Base-by-base conservation (phyloP, 2,113 vertebrate species). In the Aplodontia rufa region DNA sequence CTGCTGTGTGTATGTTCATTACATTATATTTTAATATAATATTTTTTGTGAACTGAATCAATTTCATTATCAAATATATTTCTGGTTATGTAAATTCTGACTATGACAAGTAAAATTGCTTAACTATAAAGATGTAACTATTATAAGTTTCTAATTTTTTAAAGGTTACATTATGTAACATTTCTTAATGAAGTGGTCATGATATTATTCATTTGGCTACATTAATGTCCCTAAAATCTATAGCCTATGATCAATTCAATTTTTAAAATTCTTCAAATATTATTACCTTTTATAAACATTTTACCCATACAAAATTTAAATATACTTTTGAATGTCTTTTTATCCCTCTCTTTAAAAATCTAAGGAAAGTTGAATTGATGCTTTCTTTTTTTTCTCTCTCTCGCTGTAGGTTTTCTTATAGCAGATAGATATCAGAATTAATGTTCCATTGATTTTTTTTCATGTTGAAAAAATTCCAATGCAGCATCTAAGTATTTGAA, bases 401-500 rank as follows among this genome's bases (percentile, higher is more conserved):
- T 24, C 49, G 47, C 79, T 95, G 37, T 14, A 58, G n/a, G 20
- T 79, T 95, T 91, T 83, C 13, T 51, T 72, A 20, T 86, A 76
- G 49, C 40, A 86, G n/a, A 69, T 35, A 81, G 14, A 60, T 35
- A 62, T 81, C 42, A 89, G 86, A 95, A 94, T 76, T 76, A 92
- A 55, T 64, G 86, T 71, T 92, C 32, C 28, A 74, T 60, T 91
- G 91, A 40, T 79, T 93, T 82, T 80, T 86, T 53, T 68, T 74
- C 35, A 19, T 62, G 64, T 35, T 37, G 17, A 66, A 74, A 76
- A 86, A 87, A 81, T 89, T 66, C 49, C 20, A 42, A 75, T 45
- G 32, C 91, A 84, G n/a, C n/a, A 35, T 79, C 62, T 91, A 92
- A 92, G 60, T 86, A 62, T 80, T 69, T 86, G 49, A 86, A 94